Base-by-base conservation (phyloP, 2,888 invertebrate genomes). In the Epinotia brunnichana region DNA sequence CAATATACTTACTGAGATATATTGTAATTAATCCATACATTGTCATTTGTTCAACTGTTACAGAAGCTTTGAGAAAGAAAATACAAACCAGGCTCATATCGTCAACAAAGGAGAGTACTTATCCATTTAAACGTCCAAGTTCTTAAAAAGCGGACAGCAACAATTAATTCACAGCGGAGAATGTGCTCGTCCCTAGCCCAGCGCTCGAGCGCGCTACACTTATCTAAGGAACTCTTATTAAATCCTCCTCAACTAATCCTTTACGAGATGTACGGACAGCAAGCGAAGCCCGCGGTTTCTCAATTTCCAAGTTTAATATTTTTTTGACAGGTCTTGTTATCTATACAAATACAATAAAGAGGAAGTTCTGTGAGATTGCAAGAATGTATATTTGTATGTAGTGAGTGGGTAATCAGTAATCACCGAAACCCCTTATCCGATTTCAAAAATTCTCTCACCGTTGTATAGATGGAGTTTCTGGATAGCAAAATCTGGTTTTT, bases 171-270 rank as follows among this genome's bases (percentile, higher is more conserved):
- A 21, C 2, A 15, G 39, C 35, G 35, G 53, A 62, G 53, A 41
- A 44, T 56, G 35, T 35, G 41, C 44, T 17, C 53, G 53, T 35
- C 56, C 13, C 66, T 53, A 66, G 29, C 59, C 29, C 21, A n/a
- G 17, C 56, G 39, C 85, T 85, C 83, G 24, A 59, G 51, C 57
- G 73, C 53, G 87, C 87, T 85, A 87, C 89, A 89, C 90, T 90
- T 90, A 90, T 88, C 90, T 90, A 84, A 89, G 87, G 83, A 90
- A 89, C 90, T 91, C 91, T 90, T 92, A 92, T 91, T 92, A 91
- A 91, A 91, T 90, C 91, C 90, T 90, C 86, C 88, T 90, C 87
- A 89, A 90, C 91, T 91, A 91, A 92, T 92, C 91, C 90, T 87
- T 88, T 85, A 85, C 82, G 75, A 76, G 76, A 75, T 35, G 86